A percentile compares a stretch with the other conserved stretches of the same genome.
These are phyloP conservation scores for Zygothrica quintamaculata DNA, from an alignment of 2,888 invertebrate genomes.

Conservation along the genomic window DNA sequence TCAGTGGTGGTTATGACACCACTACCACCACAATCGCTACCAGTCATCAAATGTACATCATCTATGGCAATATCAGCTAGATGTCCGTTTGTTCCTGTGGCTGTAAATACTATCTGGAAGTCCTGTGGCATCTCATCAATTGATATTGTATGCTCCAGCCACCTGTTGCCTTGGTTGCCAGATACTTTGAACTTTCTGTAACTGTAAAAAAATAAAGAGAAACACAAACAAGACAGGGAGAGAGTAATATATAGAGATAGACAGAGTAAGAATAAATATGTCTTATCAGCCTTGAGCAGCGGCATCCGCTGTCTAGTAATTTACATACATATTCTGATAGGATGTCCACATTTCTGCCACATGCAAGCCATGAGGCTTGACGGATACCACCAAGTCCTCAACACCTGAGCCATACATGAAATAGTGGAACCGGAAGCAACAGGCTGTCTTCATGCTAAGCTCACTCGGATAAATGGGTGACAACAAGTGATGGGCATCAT, in stretches of 20 bases:
- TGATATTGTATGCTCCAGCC: constrained; percentile 86
- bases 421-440: constrained; percentile 90
- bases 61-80: constrained; percentile 93
- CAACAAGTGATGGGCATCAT: constrained; percentile 86
- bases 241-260: no score
- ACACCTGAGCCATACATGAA: constrained; percentile 91
- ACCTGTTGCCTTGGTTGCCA: constrained; percentile 89
- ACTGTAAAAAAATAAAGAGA: constrained; percentile 29
- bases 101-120: constrained; percentile 91
- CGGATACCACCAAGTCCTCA: constrained; percentile 86
- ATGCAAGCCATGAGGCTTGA: constrained; percentile 84
- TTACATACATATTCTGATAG: constrained; percentile 26
- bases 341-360: constrained; percentile 49
- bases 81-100: constrained; percentile 88
- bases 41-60: constrained; percentile 88
- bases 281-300: constrained; percentile 33
- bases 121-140: constrained; percentile 85
- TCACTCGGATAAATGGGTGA: constrained; percentile 88
- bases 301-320: constrained; percentile 28
- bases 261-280: neutral
- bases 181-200: constrained; percentile 87
- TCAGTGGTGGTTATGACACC: constrained; percentile 43
- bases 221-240: neutral
- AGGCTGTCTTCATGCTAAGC: constrained; percentile 84
- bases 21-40: constrained; percentile 65